Base-by-base conservation (phyloP, 2,797 vertebrate species). In the Leptoclinus maculatus region DNA sequence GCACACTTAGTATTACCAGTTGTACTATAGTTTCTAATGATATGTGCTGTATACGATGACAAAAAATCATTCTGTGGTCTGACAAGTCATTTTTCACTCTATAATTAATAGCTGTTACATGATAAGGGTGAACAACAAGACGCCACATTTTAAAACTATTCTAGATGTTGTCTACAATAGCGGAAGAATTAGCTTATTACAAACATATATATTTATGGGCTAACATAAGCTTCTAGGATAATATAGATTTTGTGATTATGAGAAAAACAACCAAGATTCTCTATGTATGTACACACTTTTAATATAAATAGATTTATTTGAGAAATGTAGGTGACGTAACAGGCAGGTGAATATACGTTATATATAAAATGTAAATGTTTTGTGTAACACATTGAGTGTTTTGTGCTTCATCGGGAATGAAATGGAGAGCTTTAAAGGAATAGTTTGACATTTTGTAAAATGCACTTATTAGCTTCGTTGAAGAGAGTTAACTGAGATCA, bases 221-320 rank as follows among this genome's bases (percentile, higher is more conserved):
- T 79, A 71, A 83, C 34, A 53, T 86, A 81, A 85, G 75, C 67
- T 87, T 82, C 87, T 83, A 88, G 80, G 59, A 45, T 56, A 43
- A 75, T 76, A 51, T 81, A 81, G 58, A 80, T 38, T 49, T 51
- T 74, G 71, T 80, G 69, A 49, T 79, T 69, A 76, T 47, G 63
- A 85, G 56, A 72, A 41, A 71, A 78, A 69, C 69, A 72, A 63
- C 58, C 82, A 84, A 60, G 65, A 62, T 76, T 78, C 58, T 80
- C 23, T 77, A 13, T 80, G 65, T 86, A 66, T 88, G 78, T 82
- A 77, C 62, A 68, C 88, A 17, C 64, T 80, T 76, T 86, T 36
- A 79, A 58, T 79, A 83, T 65, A 47, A 76, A 76, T 83, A 90
- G 63, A 78, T 66, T 58, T 32, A 78, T 82, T 78, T 79, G 34